These are phyloP conservation scores for Catharus ustulatus DNA, from an alignment of 2,797 vertebrate species.

Conservation along the genomic window DNA sequence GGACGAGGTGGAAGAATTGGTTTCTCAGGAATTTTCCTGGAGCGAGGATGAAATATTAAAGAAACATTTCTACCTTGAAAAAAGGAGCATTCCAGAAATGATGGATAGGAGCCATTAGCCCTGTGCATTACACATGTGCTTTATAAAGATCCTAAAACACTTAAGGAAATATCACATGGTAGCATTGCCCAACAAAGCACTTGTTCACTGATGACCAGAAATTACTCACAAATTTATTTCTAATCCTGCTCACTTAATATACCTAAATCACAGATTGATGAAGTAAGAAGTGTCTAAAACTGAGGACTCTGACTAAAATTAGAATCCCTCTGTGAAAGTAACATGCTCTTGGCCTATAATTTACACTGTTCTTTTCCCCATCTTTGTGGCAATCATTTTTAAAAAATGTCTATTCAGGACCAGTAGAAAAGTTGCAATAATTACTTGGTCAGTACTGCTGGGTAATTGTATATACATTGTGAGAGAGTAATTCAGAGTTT, in stretches of 20 bases:
- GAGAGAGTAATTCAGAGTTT: neutral
- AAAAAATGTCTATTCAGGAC: neutral
- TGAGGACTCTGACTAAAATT: slow-evolving; percentile 54
- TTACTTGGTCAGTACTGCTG: neutral
- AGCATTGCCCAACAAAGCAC: neutral
- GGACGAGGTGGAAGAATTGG: neutral
- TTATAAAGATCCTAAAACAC: neutral
- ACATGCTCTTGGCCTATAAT: neutral
- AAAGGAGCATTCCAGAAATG: neutral
- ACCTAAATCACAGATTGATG: slow-evolving; percentile 53
- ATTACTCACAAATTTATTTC: slow-evolving; percentile 53
- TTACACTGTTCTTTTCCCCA: neutral
- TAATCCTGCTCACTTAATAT: slow-evolving; percentile 47
- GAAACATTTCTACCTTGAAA: neutral
- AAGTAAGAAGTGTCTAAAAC: slow-evolving; percentile 49
- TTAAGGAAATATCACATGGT: neutral
- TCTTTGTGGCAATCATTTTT: neutral
- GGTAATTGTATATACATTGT: neutral
- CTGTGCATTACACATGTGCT: accelerated
- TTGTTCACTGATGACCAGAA: neutral
- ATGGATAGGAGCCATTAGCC: neutral
- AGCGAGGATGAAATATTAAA: slow-evolving; percentile 29
- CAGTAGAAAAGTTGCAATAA: neutral
- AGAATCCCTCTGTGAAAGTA: neutral
- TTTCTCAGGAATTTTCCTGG: neutral